Evolutionary conservation across 1,140 invertebrate species (phyloP).

Genomic region (Sogatella furcifera): DNA sequence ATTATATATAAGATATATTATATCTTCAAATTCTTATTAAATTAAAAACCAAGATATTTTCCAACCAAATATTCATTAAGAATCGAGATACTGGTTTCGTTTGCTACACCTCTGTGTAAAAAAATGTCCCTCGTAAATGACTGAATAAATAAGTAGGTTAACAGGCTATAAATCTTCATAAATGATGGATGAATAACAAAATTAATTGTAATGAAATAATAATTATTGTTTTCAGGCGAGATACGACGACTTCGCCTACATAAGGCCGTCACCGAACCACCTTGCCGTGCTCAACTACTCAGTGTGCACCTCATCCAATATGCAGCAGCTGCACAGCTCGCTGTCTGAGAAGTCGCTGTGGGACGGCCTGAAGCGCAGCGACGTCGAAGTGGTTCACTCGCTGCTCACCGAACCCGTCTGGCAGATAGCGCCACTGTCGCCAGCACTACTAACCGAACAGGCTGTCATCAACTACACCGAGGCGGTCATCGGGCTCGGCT

Average conservation of each 20-base stretch:
- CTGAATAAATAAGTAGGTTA: too few relatives aligned
- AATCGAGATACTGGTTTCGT: too few relatives aligned
- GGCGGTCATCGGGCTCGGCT: conserved; percentile 60
- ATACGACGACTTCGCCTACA: conserved; percentile 65
- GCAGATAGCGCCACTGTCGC: conserved; percentile 58
- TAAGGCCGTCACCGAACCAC: conserved; percentile 53
- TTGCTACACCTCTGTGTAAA: too few relatives aligned
- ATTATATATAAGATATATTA: too few relatives aligned
- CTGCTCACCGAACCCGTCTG: conserved; percentile 71
- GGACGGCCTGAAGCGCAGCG: conserved; percentile 65
- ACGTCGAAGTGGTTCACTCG: conserved; percentile 58
- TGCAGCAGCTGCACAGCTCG: conserved; percentile 61
- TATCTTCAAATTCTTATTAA: too few relatives aligned
- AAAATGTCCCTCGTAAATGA: too few relatives aligned
- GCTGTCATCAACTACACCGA: conserved; percentile 72
- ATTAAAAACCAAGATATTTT: too few relatives aligned
- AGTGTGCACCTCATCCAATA: conserved; percentile 68
- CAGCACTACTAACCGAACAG: conserved; percentile 48
- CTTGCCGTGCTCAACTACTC: conserved; percentile 67
- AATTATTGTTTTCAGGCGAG: too few relatives aligned
- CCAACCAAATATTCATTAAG: too few relatives aligned
- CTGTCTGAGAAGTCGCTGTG: conserved; percentile 62
- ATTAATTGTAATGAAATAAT: too few relatives aligned
- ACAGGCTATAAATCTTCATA: too few relatives aligned
- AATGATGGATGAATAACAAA: too few relatives aligned